Evolutionary conservation across 2,797 vertebrate species (phyloP).

Genomic region (Choloepus didactylus): DNA sequence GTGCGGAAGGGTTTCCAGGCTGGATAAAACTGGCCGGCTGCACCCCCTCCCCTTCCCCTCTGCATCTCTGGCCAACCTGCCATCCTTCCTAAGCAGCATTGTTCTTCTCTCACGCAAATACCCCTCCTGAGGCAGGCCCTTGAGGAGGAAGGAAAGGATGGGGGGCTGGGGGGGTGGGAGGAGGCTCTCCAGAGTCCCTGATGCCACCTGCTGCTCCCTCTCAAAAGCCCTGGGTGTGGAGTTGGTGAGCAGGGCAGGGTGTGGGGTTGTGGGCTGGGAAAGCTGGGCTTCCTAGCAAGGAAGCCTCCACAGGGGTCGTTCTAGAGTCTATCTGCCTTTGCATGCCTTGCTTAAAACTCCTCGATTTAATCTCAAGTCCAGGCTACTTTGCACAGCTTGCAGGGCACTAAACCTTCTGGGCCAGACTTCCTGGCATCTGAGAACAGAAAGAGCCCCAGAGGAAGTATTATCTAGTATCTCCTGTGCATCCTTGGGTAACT

Average conservation of each 20-base stretch:
- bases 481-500: conserved; percentile 7
- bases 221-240: neutral
- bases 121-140: neutral
- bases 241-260: neutral
- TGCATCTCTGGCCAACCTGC: neutral
- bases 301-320: neutral
- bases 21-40: rapidly evolving
- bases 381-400: neutral
- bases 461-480: neutral
- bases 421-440: neutral
- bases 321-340: neutral
- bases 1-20: neutral
- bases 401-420: neutral
- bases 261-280: neutral
- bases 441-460: neutral
- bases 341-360: neutral
- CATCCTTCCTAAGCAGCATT: neutral
- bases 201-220: neutral
- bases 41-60: too few species aligned
- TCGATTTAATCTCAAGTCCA: neutral
- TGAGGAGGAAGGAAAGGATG: neutral
- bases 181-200: neutral
- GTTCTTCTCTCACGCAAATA: neutral
- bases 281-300: neutral
- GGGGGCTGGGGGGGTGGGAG: neutral